Evolutionary conservation across 2,888 invertebrate species (phyloP).

Genomic region (Strigamia crassipes): DNA sequence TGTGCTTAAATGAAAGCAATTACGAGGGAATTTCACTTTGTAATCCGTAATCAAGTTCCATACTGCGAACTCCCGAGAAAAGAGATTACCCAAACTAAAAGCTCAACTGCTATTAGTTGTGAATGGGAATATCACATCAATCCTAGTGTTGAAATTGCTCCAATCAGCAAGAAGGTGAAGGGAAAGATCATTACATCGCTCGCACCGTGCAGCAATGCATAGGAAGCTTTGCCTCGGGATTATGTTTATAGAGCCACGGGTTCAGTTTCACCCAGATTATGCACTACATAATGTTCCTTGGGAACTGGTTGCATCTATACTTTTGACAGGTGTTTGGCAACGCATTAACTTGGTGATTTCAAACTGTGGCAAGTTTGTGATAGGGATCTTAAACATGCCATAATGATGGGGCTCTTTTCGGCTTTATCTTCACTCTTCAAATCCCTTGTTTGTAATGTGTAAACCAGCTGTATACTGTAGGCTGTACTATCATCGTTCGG

Average conservation of each 20-base stretch:
- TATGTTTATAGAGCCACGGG: constrained; percentile 14
- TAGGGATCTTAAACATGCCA: constrained; percentile 24
- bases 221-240: constrained; percentile 9
- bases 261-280: constrained; percentile 2
- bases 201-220: constrained; percentile 19
- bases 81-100: not conserved
- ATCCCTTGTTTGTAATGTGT: constrained; percentile 28
- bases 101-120: not conserved
- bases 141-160: not conserved
- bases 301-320: not conserved
- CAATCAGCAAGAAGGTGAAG: constrained; percentile 9
- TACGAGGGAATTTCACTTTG: not conserved
- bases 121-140: not conserved
- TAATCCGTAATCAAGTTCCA: not conserved
- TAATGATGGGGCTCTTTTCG: constrained; percentile 12
- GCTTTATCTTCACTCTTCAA: constrained; percentile 5
- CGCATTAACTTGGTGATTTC: not conserved
- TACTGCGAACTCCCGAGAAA: not conserved
- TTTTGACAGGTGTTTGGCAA: constrained; percentile 34
- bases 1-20: not conserved
- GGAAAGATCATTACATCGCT: constrained; percentile 7
- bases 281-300: constrained; percentile 27
- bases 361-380: not conserved
- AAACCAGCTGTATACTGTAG: no score
- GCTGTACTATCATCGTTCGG: not conserved